Percentiles rank a stretch among this genome's conserved stretches.
Conservation (phyloP, 2,797 vertebrate genomes). For the Acomys russatus region DNA sequence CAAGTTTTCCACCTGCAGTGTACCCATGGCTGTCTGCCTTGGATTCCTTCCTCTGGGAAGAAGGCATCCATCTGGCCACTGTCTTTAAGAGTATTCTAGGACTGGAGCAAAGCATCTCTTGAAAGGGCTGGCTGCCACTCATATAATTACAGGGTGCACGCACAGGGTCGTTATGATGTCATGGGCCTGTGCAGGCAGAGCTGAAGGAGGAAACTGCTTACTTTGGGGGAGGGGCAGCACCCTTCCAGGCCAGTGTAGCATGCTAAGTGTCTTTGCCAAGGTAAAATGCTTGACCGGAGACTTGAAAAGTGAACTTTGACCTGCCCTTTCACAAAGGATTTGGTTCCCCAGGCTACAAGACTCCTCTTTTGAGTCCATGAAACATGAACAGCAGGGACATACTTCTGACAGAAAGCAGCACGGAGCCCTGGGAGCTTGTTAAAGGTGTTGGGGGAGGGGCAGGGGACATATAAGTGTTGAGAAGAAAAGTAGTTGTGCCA, state of each 20-base stretch:
- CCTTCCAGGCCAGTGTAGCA: neutral
- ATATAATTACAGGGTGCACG: slow-evolving; percentile 36
- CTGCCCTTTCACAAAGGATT: neutral
- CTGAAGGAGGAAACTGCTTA: slow-evolving; percentile 62
- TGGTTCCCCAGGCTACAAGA: neutral
- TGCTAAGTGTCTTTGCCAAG: slow-evolving; percentile 59
- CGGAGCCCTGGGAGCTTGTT: neutral
- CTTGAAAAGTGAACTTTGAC: neutral
- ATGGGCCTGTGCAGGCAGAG: slow-evolving; percentile 58
- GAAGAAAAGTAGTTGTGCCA: neutral
- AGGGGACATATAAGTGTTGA: neutral
- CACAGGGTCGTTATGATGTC: neutral
- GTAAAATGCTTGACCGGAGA: neutral
- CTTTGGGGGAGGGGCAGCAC: slow-evolving; percentile 38
- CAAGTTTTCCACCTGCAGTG: neutral
- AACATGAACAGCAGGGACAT: neutral
- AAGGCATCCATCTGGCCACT: neutral
- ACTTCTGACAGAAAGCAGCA: neutral
- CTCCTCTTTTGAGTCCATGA: neutral
- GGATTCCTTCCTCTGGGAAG: neutral
- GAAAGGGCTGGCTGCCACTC: slow-evolving; percentile 33
- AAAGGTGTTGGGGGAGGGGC: neutral
- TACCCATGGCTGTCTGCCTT: neutral
- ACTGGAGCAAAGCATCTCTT: slow-evolving; percentile 55
- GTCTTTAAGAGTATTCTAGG: slow-evolving; percentile 9